These are phyloP conservation scores for Hestina assimilis DNA, from an alignment of 1,140 invertebrate genomes.

Conservation along the genomic window DNA sequence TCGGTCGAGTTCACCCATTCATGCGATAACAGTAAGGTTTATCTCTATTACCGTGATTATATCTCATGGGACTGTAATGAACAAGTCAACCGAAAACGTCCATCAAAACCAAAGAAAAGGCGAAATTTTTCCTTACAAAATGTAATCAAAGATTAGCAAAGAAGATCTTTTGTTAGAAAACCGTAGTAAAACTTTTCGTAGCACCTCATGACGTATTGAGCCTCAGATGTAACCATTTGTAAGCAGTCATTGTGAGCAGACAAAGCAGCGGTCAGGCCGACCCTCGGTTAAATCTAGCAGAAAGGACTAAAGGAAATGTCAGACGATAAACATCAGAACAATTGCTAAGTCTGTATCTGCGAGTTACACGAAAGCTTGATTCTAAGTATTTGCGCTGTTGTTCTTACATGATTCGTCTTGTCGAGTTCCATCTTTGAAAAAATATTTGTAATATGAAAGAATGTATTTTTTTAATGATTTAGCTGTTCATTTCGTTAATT, in stretches of 20 bases:
- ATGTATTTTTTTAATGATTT: too few relatives aligned
- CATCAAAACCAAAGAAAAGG: not conserved
- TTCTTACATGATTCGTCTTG: too few relatives aligned
- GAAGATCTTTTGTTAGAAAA: not conserved
- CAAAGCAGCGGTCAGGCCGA: not conserved
- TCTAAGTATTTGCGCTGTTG: not conserved
- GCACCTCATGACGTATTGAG: not conserved
- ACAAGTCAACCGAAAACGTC: not conserved
- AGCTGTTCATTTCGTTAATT: too few relatives aligned
- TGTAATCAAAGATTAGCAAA: not conserved
- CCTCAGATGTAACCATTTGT: not conserved
- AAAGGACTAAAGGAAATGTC: not conserved
- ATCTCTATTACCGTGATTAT: too few relatives aligned
- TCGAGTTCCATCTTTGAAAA: too few relatives aligned
- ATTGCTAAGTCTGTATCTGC: not conserved
- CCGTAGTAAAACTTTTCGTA: slow-evolving; percentile 4
- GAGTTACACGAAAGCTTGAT: not conserved
- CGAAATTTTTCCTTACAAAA: not conserved
- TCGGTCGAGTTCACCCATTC: too few relatives aligned
- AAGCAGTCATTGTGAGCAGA: slow-evolving; percentile 3
- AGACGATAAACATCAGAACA: not conserved
- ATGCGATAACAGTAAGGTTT: too few relatives aligned
- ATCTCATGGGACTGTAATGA: too few relatives aligned
- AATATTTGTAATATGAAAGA: too few relatives aligned
- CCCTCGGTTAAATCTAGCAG: not conserved